Evolutionary conservation across 1,140 invertebrate genomes (phyloP).

Genomic region (Cherax quadricarinatus): DNA sequence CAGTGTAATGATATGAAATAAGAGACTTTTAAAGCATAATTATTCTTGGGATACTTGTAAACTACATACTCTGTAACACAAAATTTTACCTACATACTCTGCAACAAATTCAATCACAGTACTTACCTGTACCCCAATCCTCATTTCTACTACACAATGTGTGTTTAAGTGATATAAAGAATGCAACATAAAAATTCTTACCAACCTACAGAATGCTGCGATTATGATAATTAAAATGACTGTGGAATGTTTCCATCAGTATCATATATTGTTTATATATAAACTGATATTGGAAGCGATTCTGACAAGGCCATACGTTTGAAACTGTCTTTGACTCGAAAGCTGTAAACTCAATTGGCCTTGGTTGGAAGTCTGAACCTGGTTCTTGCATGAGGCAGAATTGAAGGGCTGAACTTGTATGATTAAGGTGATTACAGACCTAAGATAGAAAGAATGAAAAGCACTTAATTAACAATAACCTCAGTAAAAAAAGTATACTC

Average conservation of each 20-base stretch:
- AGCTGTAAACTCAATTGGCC: not conserved
- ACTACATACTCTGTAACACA: too few relatives aligned
- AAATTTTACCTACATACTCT: too few relatives aligned
- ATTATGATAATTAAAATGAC: slow-evolving; percentile 28
- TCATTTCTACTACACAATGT: too few relatives aligned
- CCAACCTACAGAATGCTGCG: not conserved
- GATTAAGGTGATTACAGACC: slow-evolving; percentile 37
- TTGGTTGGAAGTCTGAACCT: not conserved
- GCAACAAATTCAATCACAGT: too few relatives aligned
- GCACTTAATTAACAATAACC: not conserved
- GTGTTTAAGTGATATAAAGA: too few relatives aligned
- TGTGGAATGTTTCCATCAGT: slow-evolving; percentile 21
- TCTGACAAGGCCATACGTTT: not conserved
- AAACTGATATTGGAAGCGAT: slow-evolving; percentile 42
- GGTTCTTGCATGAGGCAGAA: slow-evolving; percentile 37
- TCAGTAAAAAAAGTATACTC: not conserved
- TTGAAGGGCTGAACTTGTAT: slow-evolving; percentile 27
- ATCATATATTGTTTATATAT: slow-evolving; percentile 52
- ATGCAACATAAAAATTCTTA: not conserved
- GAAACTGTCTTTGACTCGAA: not conserved
- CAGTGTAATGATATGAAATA: too few relatives aligned
- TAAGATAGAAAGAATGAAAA: not conserved
- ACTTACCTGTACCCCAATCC: too few relatives aligned
- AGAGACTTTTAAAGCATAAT: too few relatives aligned
- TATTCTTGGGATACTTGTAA: too few relatives aligned